phyloP scores from a whole-genome alignment of 2,113 vertebrate species.

The Xiphorhynchus elegans region DNA sequence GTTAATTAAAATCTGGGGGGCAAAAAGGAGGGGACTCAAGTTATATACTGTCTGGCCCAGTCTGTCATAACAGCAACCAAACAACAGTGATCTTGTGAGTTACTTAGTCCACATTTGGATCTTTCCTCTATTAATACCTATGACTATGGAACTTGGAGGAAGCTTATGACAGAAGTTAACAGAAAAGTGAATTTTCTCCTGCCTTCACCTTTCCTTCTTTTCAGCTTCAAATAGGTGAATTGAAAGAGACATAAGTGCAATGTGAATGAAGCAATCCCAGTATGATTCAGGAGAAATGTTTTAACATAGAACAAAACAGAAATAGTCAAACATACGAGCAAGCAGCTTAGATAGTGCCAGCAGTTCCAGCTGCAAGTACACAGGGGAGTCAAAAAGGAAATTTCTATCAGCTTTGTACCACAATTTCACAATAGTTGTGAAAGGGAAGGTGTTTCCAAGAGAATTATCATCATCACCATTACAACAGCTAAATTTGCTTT shows the following conservation, averaged over 20 bases:
- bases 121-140: not conserved
- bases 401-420: not conserved
- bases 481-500: not conserved
- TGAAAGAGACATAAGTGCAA: not conserved
- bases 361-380: not conserved
- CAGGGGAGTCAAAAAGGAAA: not conserved
- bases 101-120: not conserved
- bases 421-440: not conserved
- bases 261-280: not conserved
- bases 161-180: not conserved
- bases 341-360: not conserved
- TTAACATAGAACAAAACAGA: not conserved
- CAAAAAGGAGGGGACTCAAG: not conserved
- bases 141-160: not conserved
- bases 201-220: not conserved
- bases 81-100: not conserved
- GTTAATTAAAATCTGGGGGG: not conserved
- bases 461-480: not conserved
- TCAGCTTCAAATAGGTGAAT: not conserved
- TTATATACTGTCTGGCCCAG: not conserved
- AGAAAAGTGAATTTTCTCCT: not conserved
- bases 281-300: not conserved
- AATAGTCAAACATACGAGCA: not conserved
- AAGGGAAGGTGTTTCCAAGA: not conserved
- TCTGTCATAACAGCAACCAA: not conserved